phyloP scores from a whole-genome alignment of 1,140 invertebrate species.

The Nephotettix cincticeps region DNA sequence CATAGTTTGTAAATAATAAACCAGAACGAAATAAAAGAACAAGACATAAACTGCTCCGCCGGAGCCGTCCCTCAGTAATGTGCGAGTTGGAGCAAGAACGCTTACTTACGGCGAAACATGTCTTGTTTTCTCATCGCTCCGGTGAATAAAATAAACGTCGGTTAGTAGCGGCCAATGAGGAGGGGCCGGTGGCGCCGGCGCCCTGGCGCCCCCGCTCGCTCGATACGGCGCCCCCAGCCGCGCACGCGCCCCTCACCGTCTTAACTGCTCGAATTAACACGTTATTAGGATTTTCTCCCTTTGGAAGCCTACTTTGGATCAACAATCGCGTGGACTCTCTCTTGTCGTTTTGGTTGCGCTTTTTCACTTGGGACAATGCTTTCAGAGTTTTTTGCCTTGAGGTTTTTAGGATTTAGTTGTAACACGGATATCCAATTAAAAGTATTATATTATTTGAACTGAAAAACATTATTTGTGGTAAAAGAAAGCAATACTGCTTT shows the following conservation, averaged over 20 bases:
- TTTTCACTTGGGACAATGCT: too few relatives aligned
- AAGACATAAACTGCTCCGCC: too few relatives aligned
- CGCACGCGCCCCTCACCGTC: not conserved
- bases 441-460: too few relatives aligned
- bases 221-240: slow-evolving; percentile 6
- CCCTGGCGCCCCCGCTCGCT: not conserved
- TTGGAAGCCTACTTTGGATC: slow-evolving; percentile 12
- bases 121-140: slow-evolving; percentile 18
- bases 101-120: slow-evolving; percentile 9
- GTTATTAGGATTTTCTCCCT: slow-evolving; percentile 7
- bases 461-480: too few relatives aligned
- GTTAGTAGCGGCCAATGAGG: slow-evolving; percentile 13
- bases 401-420: too few relatives aligned
- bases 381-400: too few relatives aligned
- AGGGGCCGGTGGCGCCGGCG: not conserved
- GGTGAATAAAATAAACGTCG: slow-evolving; percentile 20
- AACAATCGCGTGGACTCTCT: not conserved
- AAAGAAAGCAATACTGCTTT: too few relatives aligned
- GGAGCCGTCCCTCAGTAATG: too few relatives aligned
- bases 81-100: too few relatives aligned
- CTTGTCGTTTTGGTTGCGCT: not conserved
- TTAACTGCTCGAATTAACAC: slow-evolving; percentile 3
- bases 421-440: too few relatives aligned
- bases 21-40: too few relatives aligned
- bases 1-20: too few relatives aligned